Evolutionary conservation across 2,888 invertebrate genomes (phyloP), one percentile per base, ranked within the genome.

Genomic region (Zaprionus obscuricornis): DNA sequence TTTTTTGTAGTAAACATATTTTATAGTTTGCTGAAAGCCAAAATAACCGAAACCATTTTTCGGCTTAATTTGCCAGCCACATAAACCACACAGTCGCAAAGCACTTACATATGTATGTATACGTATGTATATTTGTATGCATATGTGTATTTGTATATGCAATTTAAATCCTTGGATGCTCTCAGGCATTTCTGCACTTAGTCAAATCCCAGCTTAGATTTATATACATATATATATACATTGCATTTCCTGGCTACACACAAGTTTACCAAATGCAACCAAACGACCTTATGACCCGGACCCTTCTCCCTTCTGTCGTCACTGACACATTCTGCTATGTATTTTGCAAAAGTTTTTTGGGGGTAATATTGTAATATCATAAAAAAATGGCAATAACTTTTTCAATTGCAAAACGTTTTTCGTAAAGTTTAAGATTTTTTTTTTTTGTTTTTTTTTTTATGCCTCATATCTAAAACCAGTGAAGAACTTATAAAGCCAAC

Each of bases 381-480:
- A 63, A 68, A 54, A 73, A n/a, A n/a, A n/a, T n/a, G 77, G 74
- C 76, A 74, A 69, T 76, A 74, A 73, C 62, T 73, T 69, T 71
- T 55, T 33, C 74, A 72, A 65, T 72, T 75, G 65, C 50, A 60
- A 55, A 72, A 50, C 70, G 72, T 63, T 73, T 62, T 59, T 55
- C 46, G 42, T 33, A 73, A 73, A 33, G 17, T 27, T 47, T 16
- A 17, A 4, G n/a, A n/a, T n/a, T n/a, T n/a, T n/a, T n/a, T n/a
- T n/a, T n/a, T n/a, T n/a, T n/a, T n/a, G n/a, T n/a, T 45, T 67
- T 66, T 4, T 51, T 39, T 6, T 18, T 14, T 47, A 29, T 22
- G 22, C 29, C 22, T 31, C 33, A 13, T 27, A 20, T 22, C 4
- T 6, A 6, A 4, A 7, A 31, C n/a, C n/a, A 37, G 49, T 45